These are phyloP conservation scores for Tineola bisselliella DNA, from an alignment of 2,888 invertebrate species.

Conservation along the genomic window DNA sequence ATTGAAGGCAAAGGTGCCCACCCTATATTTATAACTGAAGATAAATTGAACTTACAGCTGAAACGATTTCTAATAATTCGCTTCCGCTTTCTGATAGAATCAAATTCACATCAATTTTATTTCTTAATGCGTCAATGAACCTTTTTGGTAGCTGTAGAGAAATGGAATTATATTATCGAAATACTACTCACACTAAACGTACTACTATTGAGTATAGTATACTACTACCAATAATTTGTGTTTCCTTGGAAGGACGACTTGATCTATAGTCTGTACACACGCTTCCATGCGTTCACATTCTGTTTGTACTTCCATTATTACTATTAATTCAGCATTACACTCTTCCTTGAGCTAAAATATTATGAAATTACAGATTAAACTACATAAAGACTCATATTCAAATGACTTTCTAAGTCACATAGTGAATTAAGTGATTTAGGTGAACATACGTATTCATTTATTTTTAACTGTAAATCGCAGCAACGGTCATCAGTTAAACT, in stretches of 20 bases:
- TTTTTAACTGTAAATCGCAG: slow-evolving; percentile 62
- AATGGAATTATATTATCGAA: background rate
- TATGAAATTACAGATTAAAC: no score
- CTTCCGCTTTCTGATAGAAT: slow-evolving; percentile 28
- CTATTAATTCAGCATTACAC: slow-evolving; percentile 61
- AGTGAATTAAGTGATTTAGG: no score
- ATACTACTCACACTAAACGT: no score
- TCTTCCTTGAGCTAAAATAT: slow-evolving; percentile 44
- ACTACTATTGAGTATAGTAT: background rate
- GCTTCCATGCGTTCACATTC: slow-evolving; percentile 70
- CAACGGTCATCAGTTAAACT: slow-evolving; percentile 56
- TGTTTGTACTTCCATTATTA: slow-evolving; percentile 62
- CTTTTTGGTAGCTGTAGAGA: slow-evolving; percentile 30
- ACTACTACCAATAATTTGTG: slow-evolving; percentile 50
- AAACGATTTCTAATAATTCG: slow-evolving; percentile 34
- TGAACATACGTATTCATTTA: slow-evolving; percentile 71
- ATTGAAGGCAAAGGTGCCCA: no score
- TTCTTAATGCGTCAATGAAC: slow-evolving; percentile 29
- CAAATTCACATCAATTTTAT: slow-evolving; percentile 27
- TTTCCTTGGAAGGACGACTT: slow-evolving; percentile 51
- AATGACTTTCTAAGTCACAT: no score
- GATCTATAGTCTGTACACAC: slow-evolving; percentile 68
- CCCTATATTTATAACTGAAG: no score
- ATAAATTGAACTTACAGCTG: slow-evolving; percentile 45
- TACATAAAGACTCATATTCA: no score